Evolutionary conservation across 2,888 invertebrate species (phyloP).

Genomic region (Cybosia mesomella): DNA sequence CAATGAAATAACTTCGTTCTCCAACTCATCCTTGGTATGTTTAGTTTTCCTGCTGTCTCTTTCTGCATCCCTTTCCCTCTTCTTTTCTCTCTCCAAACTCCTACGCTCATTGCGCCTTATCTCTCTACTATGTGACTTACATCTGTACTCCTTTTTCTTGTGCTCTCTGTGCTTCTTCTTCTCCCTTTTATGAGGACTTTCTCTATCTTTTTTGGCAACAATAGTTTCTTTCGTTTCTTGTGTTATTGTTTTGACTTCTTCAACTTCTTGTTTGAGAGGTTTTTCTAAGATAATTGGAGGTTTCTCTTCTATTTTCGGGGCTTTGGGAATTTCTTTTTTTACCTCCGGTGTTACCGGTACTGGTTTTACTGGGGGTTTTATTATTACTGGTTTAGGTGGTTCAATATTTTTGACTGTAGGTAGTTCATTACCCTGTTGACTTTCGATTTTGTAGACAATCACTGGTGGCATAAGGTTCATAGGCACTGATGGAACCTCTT

Average conservation of each 20-base stretch:
- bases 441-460: constrained; percentile 76
- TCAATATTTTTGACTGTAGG: constrained; percentile 56
- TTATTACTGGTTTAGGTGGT: constrained; percentile 15
- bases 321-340: constrained; percentile 35
- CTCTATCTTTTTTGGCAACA: constrained; percentile 40
- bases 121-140: constrained; percentile 68
- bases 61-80: constrained; percentile 37
- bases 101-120: constrained; percentile 50
- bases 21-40: constrained; percentile 62
- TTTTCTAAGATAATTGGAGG: constrained; percentile 27
- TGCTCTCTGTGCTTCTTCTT: constrained; percentile 66
- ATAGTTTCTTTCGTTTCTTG: constrained; percentile 27
- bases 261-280: constrained; percentile 26
- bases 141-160: constrained; percentile 64
- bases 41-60: constrained; percentile 58
- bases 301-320: constrained; percentile 41
- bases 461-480: constrained; percentile 64
- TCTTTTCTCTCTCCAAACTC: constrained; percentile 56
- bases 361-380: constrained; percentile 27
- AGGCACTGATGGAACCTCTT: constrained; percentile 46
- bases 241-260: constrained; percentile 27
- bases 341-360: constrained; percentile 45
- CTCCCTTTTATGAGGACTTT: constrained; percentile 57
- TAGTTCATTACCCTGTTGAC: constrained; percentile 57
- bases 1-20: constrained; percentile 77